Percentiles rank a stretch among this genome's conserved stretches.
These are phyloP conservation scores for Pituophis catenifer DNA, from an alignment of 2,113 vertebrate species.

Conservation along the genomic window DNA sequence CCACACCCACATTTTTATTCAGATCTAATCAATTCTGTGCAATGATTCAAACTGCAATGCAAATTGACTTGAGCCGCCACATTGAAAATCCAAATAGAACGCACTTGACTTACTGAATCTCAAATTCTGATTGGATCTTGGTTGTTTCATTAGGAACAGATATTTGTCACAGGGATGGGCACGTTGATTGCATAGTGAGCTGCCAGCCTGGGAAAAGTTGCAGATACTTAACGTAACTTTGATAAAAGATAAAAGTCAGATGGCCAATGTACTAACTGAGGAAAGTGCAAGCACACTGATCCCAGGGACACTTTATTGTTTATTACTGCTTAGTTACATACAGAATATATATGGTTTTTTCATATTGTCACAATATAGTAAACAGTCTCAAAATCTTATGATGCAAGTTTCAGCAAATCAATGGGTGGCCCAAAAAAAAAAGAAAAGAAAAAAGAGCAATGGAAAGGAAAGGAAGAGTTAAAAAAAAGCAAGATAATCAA, in stretches of 20 bases:
- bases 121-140: neutral
- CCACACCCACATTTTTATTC: neutral
- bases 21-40: neutral
- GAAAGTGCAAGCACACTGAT: neutral
- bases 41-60: neutral
- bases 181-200: neutral
- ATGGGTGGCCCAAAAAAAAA: conserved; percentile 32
- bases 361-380: neutral
- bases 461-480: neutral
- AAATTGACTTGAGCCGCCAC: neutral
- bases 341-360: neutral
- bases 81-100: neutral
- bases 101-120: neutral
- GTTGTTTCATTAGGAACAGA: neutral
- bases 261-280: neutral
- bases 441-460: neutral
- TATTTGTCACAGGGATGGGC: neutral
- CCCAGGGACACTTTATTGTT: neutral
- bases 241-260: neutral
- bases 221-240: neutral
- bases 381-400: neutral
- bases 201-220: neutral
- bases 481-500: conserved; percentile 40
- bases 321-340: neutral
- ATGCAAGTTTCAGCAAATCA: neutral